Conservation (phyloP, 2,888 invertebrate species). For the Ceraclea dissimilis region DNA sequence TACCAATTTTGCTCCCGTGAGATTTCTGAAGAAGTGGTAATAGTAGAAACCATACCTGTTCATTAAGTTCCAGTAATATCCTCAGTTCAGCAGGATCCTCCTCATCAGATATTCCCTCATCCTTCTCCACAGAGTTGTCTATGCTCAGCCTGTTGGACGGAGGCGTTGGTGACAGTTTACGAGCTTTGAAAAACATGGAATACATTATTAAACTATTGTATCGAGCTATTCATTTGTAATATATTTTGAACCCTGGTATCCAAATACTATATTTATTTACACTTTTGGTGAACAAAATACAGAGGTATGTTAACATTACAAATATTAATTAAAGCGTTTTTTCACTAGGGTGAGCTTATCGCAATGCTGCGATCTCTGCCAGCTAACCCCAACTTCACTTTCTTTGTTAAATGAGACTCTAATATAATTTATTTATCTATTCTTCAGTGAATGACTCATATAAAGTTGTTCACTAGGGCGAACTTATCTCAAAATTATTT, state of each 20-base stretch:
- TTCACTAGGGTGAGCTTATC: too few relatives aligned
- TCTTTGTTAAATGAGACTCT: too few relatives aligned
- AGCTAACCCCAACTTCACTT: too few relatives aligned
- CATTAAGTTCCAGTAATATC: slow-evolving; percentile 78
- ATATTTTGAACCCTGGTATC: not conserved
- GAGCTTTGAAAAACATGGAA: slow-evolving; percentile 49
- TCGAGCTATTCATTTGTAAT: not conserved
- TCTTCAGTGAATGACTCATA: not conserved
- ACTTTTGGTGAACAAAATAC: too few relatives aligned
- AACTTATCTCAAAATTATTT: too few relatives aligned
- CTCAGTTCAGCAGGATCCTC: slow-evolving; percentile 79
- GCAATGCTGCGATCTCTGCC: too few relatives aligned
- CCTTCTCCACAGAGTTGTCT: slow-evolving; percentile 59
- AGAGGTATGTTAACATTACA: too few relatives aligned
- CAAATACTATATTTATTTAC: not conserved
- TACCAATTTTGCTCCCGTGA: too few relatives aligned
- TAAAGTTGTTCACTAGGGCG: too few relatives aligned
- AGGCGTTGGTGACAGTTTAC: slow-evolving; percentile 62
- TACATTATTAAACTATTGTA: slow-evolving; percentile 6
- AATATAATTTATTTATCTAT: not conserved
- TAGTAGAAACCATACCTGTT: too few relatives aligned
- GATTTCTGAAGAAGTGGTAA: too few relatives aligned
- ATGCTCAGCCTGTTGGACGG: slow-evolving; percentile 56
- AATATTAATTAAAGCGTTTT: too few relatives aligned
- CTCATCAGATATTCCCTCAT: slow-evolving; percentile 66